Evolutionary conservation across 2,113 vertebrate genomes (phyloP).

Genomic region (Limanda limanda): DNA sequence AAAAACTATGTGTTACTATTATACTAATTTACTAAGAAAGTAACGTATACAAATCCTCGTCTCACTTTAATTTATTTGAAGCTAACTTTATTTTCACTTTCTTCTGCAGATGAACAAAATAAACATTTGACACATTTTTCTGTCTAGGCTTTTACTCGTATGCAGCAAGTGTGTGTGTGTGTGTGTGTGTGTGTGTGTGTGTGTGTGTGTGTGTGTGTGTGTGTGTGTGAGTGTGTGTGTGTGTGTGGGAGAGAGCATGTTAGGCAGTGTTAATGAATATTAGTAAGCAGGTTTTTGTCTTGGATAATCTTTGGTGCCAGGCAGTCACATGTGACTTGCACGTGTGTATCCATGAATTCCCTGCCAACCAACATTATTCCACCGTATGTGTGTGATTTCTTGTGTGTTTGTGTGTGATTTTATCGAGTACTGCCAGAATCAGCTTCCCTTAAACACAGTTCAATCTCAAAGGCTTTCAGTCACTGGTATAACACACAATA

Average conservation of each 20-base stretch:
- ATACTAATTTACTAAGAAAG: too few relatives aligned
- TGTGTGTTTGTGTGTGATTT: slow-evolving; percentile 12
- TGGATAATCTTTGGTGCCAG: slow-evolving; percentile 8
- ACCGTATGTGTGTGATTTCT: slow-evolving; percentile 12
- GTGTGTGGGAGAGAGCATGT: background rate
- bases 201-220: background rate
- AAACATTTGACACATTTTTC: background rate
- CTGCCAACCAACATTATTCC: slow-evolving; percentile 17
- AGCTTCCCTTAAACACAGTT: background rate
- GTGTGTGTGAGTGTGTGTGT: background rate
- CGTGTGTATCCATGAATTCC: slow-evolving; percentile 21
- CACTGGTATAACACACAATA: slow-evolving; percentile 26
- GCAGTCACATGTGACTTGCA: slow-evolving; percentile 23
- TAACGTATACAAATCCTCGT: background rate
- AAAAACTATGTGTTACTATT: too few relatives aligned
- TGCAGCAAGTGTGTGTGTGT: background rate
- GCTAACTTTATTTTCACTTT: too few relatives aligned
- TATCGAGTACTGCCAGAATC: background rate
- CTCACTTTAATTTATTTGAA: background rate
- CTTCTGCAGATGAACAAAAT: too few relatives aligned
- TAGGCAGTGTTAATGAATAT: background rate
- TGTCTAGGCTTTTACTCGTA: background rate
- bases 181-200: background rate
- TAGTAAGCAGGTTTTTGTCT: background rate
- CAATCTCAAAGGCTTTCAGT: slow-evolving; percentile 16